A percentile compares a stretch with the other conserved stretches of the same genome.
phyloP scores from a whole-genome alignment of 1,140 invertebrate species.

The Bombus difficillimus region DNA sequence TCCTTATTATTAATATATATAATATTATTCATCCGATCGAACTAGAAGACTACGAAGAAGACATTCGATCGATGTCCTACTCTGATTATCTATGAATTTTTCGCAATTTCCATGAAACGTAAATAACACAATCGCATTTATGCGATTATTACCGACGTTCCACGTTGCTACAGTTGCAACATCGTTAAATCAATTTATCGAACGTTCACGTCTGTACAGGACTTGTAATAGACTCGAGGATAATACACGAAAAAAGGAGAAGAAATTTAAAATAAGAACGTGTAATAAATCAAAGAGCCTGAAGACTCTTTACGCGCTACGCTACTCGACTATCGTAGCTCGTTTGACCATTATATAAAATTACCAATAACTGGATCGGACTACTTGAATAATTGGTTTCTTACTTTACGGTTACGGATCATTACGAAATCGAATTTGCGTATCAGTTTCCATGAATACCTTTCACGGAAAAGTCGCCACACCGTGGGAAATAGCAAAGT shows the following conservation, averaged over 20 bases:
- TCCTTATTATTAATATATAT: no score
- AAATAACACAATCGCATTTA: no score
- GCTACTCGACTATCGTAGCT: background rate
- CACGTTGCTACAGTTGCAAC: no score
- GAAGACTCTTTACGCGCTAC: background rate
- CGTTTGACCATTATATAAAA: slow-evolving; percentile 8
- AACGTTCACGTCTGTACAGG: no score
- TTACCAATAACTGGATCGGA: slow-evolving; percentile 82
- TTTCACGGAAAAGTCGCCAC: background rate
- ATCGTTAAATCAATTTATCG: no score
- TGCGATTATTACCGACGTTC: no score
- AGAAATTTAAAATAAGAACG: background rate
- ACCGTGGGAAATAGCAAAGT: slow-evolving; percentile 11
- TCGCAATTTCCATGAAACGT: no score
- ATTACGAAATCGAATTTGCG: slow-evolving; percentile 81
- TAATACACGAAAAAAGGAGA: background rate
- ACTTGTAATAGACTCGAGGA: no score
- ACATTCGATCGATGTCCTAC: no score
- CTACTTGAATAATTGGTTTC: slow-evolving; percentile 65
- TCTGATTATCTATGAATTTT: no score
- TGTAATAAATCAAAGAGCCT: background rate
- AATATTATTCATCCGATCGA: no score
- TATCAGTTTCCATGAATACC: slow-evolving; percentile 21
- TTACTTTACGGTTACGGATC: slow-evolving; percentile 60
- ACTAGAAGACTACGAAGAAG: no score